Percentiles rank a stretch among this genome's conserved stretches.
These are phyloP conservation scores for Cephus nigrinus DNA, from an alignment of 2,888 invertebrate species.

Conservation along the genomic window DNA sequence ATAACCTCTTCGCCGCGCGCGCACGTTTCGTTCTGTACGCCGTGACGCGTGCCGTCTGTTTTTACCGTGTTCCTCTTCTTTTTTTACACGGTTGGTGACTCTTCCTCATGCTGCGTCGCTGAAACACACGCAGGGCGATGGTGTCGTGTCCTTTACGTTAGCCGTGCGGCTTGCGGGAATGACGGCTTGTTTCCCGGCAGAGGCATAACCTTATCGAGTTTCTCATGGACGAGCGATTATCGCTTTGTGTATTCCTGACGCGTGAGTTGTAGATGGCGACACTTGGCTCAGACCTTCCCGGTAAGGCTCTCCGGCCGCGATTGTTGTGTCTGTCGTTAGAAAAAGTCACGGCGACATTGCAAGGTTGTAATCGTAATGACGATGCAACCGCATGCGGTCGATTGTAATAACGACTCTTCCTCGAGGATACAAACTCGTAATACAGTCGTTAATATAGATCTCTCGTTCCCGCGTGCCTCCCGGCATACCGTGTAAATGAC, in stretches of 20 bases:
- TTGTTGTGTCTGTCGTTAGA: not conserved
- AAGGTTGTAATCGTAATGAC: slow-evolving; percentile 43
- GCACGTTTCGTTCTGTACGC: too few relatives aligned
- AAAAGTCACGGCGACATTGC: slow-evolving; percentile 41
- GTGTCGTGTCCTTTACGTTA: not conserved
- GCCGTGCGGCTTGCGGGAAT: not conserved
- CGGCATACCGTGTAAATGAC: too few relatives aligned
- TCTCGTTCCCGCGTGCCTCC: not conserved
- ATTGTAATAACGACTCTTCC: not conserved
- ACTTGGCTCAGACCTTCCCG: not conserved
- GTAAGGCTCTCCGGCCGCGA: not conserved
- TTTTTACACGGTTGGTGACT: too few relatives aligned
- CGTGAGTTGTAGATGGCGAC: not conserved
- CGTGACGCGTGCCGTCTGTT: too few relatives aligned
- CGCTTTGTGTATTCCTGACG: not conserved
- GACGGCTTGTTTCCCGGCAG: not conserved
- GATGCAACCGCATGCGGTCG: slow-evolving; percentile 29
- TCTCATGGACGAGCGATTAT: not conserved
- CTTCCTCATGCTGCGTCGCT: too few relatives aligned
- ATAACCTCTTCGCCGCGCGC: too few relatives aligned
- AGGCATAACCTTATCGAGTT: too few relatives aligned
- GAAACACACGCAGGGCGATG: too few relatives aligned
- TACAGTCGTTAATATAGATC: too few relatives aligned
- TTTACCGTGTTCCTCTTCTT: too few relatives aligned
- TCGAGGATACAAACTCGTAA: not conserved